Evolutionary conservation across 2,888 invertebrate species (phyloP), one percentile per base, ranked within the genome.

Genomic region (Polyommatus icarus): DNA sequence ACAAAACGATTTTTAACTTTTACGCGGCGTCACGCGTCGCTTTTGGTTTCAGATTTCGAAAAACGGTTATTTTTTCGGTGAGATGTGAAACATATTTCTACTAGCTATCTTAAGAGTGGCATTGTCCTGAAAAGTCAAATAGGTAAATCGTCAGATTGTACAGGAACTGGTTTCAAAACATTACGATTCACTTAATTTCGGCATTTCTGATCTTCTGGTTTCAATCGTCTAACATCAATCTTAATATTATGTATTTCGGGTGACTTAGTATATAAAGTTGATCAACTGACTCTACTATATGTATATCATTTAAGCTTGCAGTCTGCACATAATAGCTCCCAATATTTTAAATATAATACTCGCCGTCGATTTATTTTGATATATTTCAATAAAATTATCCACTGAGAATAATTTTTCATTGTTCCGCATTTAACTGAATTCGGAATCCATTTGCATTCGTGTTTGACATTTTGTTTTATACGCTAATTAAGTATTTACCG

Each of bases 351-450:
- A 75, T 75, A 75, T 75, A 75, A 75, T 75, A 75, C 18, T 75
- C 75, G 3, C 54, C 54, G 72, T 8, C 72, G 50, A 75, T 75
- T 75, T 24, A 46, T 75, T 75, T 75, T 75, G 75, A 75, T 75
- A 75, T 75, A 75, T 75, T 75, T 75, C 75, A 75, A 75, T 75
- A 75, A 75, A 75, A 75, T 75, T 75, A 75, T 75, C 75, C 75
- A 75, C 50, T 24, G 75, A 50, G 75, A 46, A 29, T 75, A 75
- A 75, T 75, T 75, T 75, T 75, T 75, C 75, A 75, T 75, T 75
- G 75, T 75, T 75, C 75, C 75, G 75, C 24, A 46, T 54, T 75
- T 75, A 75, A 75, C 46, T 75, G 75, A 75, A 75, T 75, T 75
- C 75, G 46, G 29, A 75, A 75, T 46, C 29, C 75, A 75, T 54